Percentiles rank a stretch among this genome's conserved stretches.
These are phyloP conservation scores for Oligia strigilis DNA, from an alignment of 2,888 invertebrate genomes.

Conservation along the genomic window DNA sequence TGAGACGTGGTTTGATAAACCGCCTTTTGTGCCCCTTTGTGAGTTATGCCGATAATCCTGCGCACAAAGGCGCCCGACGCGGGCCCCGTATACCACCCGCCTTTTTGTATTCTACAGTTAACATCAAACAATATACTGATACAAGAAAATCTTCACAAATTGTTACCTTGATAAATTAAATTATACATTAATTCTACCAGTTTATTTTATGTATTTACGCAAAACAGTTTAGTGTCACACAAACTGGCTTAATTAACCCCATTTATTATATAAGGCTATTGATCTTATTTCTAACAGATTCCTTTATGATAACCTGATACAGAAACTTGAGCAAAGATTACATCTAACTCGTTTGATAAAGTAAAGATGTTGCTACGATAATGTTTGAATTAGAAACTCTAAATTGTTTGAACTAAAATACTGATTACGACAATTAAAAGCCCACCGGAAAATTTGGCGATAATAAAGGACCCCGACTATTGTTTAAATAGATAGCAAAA, in stretches of 20 bases:
- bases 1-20: slow-evolving; percentile 84
- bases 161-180: slow-evolving; percentile 7
- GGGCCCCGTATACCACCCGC: slow-evolving; percentile 72
- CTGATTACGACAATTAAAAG: slow-evolving; percentile 56
- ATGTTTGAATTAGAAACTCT: slow-evolving; percentile 50
- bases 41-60: slow-evolving; percentile 80
- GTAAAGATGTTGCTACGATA: slow-evolving; percentile 36
- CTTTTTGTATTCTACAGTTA: slow-evolving; percentile 75
- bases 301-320: slow-evolving; percentile 23
- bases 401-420: slow-evolving; percentile 50
- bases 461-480: slow-evolving; percentile 80
- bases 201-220: not conserved
- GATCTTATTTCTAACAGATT: slow-evolving; percentile 45
- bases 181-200: slow-evolving; percentile 4
- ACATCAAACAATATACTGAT: slow-evolving; percentile 64
- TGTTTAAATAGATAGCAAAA: slow-evolving; percentile 85
- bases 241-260: slow-evolving; percentile 42
- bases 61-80: slow-evolving; percentile 74
- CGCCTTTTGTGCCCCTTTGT: slow-evolving; percentile 84
- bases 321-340: slow-evolving; percentile 45
- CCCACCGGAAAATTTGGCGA: slow-evolving; percentile 72
- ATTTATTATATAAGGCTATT: slow-evolving; percentile 50
- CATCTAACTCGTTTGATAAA: slow-evolving; percentile 38
- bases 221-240: slow-evolving; percentile 16
- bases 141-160: slow-evolving; percentile 28